These are phyloP conservation scores for Brachionus sp. DNA, from an alignment of 1,140 invertebrate species.

Conservation along the genomic window DNA sequence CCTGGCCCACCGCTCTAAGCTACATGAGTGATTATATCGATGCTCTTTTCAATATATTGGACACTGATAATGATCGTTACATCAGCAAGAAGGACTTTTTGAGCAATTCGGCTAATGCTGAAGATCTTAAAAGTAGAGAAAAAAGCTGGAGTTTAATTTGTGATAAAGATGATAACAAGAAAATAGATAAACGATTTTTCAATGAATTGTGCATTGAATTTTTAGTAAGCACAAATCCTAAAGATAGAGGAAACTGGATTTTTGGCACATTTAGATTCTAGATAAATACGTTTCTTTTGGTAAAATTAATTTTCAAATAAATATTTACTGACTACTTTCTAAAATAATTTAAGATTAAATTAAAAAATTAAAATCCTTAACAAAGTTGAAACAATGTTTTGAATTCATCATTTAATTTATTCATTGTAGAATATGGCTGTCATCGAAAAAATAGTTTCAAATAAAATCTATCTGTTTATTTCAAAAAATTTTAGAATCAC, in stretches of 20 bases:
- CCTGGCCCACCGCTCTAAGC: slow-evolving; percentile 21
- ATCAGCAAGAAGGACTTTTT: slow-evolving; percentile 36
- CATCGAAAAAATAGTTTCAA: too few species aligned
- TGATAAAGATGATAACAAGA: slow-evolving; percentile 34
- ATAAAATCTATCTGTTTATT: too few species aligned
- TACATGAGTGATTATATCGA: slow-evolving; percentile 44
- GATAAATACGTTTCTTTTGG: neutral
- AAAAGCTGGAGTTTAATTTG: slow-evolving; percentile 6
- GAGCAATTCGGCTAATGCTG: slow-evolving; percentile 10
- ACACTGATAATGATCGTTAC: slow-evolving; percentile 11
- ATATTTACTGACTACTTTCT: neutral
- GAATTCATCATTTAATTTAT: too few species aligned
- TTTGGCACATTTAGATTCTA: slow-evolving; percentile 38
- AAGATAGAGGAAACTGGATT: slow-evolving; percentile 43
- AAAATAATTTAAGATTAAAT: neutral
- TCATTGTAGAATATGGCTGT: too few species aligned
- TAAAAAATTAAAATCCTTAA: too few species aligned
- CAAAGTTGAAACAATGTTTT: too few species aligned
- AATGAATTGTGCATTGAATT: slow-evolving; percentile 36
- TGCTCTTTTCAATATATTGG: slow-evolving; percentile 27
- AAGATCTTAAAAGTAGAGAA: slow-evolving; percentile 33
- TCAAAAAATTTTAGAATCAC: too few species aligned
- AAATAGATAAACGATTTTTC: slow-evolving; percentile 26
- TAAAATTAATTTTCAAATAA: neutral
- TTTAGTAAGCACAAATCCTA: slow-evolving; percentile 35